Evolutionary conservation across 2,113 vertebrate genomes (phyloP), one percentile per base, ranked within the genome.

Genomic region (Perccottus glenii): DNA sequence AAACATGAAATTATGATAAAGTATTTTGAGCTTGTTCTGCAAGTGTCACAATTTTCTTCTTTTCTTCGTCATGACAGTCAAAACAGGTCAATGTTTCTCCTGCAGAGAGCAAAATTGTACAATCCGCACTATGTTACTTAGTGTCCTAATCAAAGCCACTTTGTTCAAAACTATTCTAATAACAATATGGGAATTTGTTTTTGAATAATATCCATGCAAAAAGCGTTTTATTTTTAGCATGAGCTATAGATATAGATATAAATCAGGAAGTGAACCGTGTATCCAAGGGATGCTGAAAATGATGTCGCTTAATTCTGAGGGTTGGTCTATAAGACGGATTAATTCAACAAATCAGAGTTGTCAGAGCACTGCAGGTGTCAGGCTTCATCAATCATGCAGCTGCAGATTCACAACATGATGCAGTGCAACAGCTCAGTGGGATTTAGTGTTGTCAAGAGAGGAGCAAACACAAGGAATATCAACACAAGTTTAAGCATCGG

Each of bases 341-440:
- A 61, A 77, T 80, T 72, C 78, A 85, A 86, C 78, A 90, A 85
- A 89, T 90, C 84, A 81, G 40, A 67, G 74, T 53, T 66, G 80
- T 81, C 75, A 70, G 78, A 75, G 69, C 70, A 68, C 64, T 71
- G 83, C 67, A 64, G 70, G 81, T 72, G 69, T 78, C 78, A 75
- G 70, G 76, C 68, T 70, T 73, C 66, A 79, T 89, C 86, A 89
- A 91, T 91, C 89, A 90, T 38, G 9, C 46, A 5, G 67, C n/a
- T 62, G 70, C 78, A 85, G 80, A 90, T 88, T 89, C 79, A 89
- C 82, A 82, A 74, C 65, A 61, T 59, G 63, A 60, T 59, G 60
- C 56, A 63, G 63, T 60, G 73, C 69, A 77, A 86, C 88, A 70
- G 60, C 59, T 82, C 74, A 70, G 44, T 62, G 70, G 43, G 73